These are phyloP conservation scores for Heterodera schachtii DNA, from an alignment of 1,140 invertebrate genomes.

Conservation along the genomic window DNA sequence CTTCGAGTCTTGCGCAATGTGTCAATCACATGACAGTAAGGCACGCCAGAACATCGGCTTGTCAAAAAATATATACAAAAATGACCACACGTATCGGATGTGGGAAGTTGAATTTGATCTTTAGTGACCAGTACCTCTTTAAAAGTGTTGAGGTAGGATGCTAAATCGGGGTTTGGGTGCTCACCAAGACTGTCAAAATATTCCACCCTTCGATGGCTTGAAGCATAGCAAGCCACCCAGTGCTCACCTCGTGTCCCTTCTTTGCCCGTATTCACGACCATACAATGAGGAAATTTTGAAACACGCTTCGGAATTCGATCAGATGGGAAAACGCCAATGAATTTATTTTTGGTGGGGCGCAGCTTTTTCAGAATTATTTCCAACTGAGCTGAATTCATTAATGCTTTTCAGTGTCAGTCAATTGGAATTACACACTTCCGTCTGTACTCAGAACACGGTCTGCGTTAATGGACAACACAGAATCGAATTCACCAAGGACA, in stretches of 20 bases:
- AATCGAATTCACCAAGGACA: constrained; percentile 37
- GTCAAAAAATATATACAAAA: constrained; percentile 19
- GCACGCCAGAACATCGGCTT: not conserved
- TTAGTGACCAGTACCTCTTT: not conserved
- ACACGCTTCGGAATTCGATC: not conserved
- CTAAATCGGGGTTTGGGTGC: not conserved
- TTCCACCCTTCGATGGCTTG: not conserved
- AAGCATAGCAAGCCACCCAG: not conserved
- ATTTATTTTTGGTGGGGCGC: constrained; percentile 6
- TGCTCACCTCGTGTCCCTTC: not conserved
- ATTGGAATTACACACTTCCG: constrained; percentile 8
- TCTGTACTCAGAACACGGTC: constrained; percentile 33
- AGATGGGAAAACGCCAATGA: constrained; percentile 26
- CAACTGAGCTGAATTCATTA: constrained; percentile 32
- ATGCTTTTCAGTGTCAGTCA: not conserved
- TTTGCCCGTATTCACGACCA: not conserved
- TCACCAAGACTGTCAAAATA: constrained; percentile 6
- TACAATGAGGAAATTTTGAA: not conserved
- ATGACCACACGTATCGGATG: constrained; percentile 7
- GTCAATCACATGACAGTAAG: not conserved
- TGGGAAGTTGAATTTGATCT: not conserved
- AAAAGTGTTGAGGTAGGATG: not conserved
- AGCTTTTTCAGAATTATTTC: constrained; percentile 3
- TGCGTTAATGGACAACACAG: constrained; percentile 33
- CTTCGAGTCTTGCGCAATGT: not conserved